These are phyloP conservation scores for Odontesthes bonariensis DNA, from an alignment of 2,113 vertebrate genomes.

Conservation along the genomic window DNA sequence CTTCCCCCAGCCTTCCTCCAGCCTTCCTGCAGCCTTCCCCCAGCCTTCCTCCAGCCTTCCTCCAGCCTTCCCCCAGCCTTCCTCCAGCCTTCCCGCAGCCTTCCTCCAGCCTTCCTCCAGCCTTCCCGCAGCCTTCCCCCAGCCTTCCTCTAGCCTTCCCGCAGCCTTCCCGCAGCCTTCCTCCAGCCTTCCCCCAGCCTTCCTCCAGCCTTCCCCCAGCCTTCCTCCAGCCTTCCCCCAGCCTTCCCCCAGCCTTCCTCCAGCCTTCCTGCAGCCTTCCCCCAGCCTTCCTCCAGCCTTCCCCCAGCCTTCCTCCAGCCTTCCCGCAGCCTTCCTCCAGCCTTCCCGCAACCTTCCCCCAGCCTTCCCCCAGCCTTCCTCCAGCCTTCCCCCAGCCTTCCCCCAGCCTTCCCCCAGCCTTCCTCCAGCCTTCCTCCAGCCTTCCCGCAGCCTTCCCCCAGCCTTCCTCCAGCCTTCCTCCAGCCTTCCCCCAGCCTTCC, in stretches of 20 bases:
- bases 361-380: background rate
- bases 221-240: constrained; percentile 15
- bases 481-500: constrained; percentile 12
- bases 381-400: constrained; percentile 10
- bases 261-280: constrained; percentile 25
- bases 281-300: background rate
- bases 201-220: no score
- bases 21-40: constrained; percentile 25
- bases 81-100: background rate
- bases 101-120: constrained; percentile 15
- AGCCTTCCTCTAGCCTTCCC: background rate
- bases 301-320: constrained; percentile 14
- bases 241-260: background rate
- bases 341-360: constrained; percentile 16
- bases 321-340: background rate
- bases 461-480: background rate
- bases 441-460: constrained; percentile 16
- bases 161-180: no score
- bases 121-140: constrained; percentile 18
- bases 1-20: background rate
- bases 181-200: constrained; percentile 2
- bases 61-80: constrained; percentile 10
- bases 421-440: constrained; percentile 18
- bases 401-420: background rate
- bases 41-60: background rate